Conservation (phyloP, 2,797 vertebrate genomes). For the Liparis tanakae region DNA sequence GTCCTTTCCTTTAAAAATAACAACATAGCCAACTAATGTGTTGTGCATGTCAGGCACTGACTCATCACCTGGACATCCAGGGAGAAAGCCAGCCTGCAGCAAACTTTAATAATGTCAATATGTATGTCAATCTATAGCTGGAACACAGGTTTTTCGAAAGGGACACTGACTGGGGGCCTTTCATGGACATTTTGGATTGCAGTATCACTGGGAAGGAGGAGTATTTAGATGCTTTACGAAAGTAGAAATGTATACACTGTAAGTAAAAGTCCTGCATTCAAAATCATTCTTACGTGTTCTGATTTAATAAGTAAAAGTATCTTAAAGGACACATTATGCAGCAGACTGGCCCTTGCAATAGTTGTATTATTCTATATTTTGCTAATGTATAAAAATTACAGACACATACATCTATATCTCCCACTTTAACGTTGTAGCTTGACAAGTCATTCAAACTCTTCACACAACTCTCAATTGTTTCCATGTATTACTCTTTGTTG, state of each 20-base stretch:
- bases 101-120: neutral
- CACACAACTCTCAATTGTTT: neutral
- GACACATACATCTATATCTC: neutral
- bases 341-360: neutral
- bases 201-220: neutral
- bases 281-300: neutral
- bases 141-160: neutral
- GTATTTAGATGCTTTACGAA: neutral
- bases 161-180: neutral
- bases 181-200: neutral
- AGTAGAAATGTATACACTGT: neutral
- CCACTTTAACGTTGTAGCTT: neutral
- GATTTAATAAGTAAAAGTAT: neutral
- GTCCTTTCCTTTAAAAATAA: constrained; percentile 46
- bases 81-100: constrained; percentile 20
- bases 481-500: constrained; percentile 1
- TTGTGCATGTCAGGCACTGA: constrained; percentile 10
- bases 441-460: neutral
- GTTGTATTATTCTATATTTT: neutral
- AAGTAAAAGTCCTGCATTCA: neutral
- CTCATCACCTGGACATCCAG: constrained; percentile 34
- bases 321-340: neutral
- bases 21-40: constrained; percentile 20
- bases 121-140: neutral
- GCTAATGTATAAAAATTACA: neutral